Evolutionary conservation across 2,113 vertebrate genomes (phyloP), one percentile per base, ranked within the genome.

Genomic region (Phasianus colchicus): DNA sequence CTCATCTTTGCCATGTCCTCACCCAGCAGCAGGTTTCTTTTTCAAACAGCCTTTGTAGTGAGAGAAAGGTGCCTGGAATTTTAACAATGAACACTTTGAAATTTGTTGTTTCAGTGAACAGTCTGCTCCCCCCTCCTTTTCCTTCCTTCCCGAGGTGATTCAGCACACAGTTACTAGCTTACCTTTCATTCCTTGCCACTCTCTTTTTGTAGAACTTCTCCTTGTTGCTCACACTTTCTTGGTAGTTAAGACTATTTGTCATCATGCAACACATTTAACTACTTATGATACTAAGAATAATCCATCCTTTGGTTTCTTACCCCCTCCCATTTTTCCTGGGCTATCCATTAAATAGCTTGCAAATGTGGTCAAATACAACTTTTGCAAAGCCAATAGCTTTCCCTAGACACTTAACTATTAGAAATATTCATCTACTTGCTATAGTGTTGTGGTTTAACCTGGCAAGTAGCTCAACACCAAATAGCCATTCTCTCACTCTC

Each of bases 351-450:
- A 6, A 43, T 10, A 40, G 14, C 36, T 38, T 43, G 22, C 13
- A 84, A 66, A 57, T 30, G n/a, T 9, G 8, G 65, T 74, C 22
- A 42, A n/a, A 81, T 42, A 67, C 9, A 48, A 15, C 47, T 34
- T 78, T 52, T 29, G 24, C 18, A 13, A 58, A 45, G 43, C 48
- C 19, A 48, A 45, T 18, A 82, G 54, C 17, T 54, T 85, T 38
- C 27, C 30, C 13, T 38, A 67, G 11, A 25, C 22, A 21, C 63
- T 74, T 57, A 50, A 40, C 11, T 74, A 3, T 2, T 50, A 38
- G 21, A 69, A 64, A 8, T 0, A 0, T 27, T 76, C 20, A 5
- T 60, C 11, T 24, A 2, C 36, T 66, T 54, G 52, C 52, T 9
- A 16, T 54, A 29, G 52, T 29, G 27, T 16, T 54, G 52, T 29